phyloP scores from a whole-genome alignment of 2,888 invertebrate species.

The Torymus auratus region DNA sequence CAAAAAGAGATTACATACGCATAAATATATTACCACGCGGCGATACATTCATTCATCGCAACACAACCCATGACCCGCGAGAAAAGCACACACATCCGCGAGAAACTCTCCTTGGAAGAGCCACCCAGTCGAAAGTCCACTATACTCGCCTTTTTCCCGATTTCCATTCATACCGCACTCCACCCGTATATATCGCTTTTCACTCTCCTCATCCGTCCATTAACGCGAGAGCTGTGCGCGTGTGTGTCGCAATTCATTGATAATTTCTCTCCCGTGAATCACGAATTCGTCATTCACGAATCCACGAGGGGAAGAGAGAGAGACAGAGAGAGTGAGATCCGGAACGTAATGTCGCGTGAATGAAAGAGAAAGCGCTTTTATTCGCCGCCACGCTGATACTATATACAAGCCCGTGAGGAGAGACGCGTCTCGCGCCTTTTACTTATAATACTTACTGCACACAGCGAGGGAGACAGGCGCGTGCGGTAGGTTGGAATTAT shows the following conservation, averaged over 20 bases:
- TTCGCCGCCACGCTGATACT: constrained; percentile 43
- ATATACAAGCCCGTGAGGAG: too few species aligned
- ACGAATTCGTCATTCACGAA: neutral
- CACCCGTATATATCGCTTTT: constrained; percentile 2
- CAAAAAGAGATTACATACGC: too few species aligned
- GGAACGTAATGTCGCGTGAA: constrained; percentile 64
- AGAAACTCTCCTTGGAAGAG: too few species aligned
- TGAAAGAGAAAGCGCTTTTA: constrained; percentile 70
- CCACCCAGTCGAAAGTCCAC: constrained; percentile 31
- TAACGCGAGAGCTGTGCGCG: constrained; percentile 18
- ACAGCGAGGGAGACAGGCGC: neutral
- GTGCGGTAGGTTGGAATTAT: neutral
- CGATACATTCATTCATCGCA: too few species aligned
- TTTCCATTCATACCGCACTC: constrained; percentile 15
- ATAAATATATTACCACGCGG: too few species aligned
- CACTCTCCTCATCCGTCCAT: constrained; percentile 33
- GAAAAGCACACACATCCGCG: too few species aligned
- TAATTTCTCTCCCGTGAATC: constrained; percentile 37
- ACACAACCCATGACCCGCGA: too few species aligned
- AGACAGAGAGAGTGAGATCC: constrained; percentile 5
- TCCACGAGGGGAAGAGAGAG: too few species aligned
- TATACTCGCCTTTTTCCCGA: constrained; percentile 11
- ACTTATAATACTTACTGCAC: neutral
- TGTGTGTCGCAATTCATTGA: constrained; percentile 28
- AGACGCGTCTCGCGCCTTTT: constrained; percentile 26